Evolutionary conservation across 2,888 invertebrate species (phyloP), one percentile per base, ranked within the genome.

Genomic region (Cephus pygmeus): DNA sequence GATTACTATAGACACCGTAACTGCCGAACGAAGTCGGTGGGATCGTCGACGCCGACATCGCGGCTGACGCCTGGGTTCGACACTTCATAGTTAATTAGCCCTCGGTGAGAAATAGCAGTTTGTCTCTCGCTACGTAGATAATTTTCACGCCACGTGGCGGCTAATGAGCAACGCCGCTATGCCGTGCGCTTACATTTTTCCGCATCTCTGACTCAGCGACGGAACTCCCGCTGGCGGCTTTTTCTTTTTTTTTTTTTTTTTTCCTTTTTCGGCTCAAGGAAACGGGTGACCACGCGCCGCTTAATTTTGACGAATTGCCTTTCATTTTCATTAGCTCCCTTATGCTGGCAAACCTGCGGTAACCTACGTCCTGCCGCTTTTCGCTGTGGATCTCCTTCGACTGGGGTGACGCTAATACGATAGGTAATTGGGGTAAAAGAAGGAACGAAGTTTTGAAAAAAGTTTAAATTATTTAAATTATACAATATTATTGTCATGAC

Each of bases 81-180:
- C 86, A 83, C 86, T 87, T 85, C 82, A 85, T 84, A 86, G 87
- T 85, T 88, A 88, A 89, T 89, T 88, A 88, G 88, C 85, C 85
- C 83, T 84, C 86, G 82, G 83, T 83, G 85, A 85, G 84, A 86
- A 86, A 86, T 83, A 80, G 82, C 82, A 82, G 83, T 82, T 81
- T 84, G 78, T 84, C 85, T 81, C 84, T 84, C 81, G 79, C 83
- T 79, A 83, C 84, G 84, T 83, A 85, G 87, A 88, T 88, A 88
- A 88, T 88, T 88, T 87, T 83, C 82, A 81, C 84, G 88, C 87
- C 88, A 88, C 88, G 88, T 88, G 89, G 87, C 87, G 86, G 85
- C 87, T 87, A 88, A 88, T 87, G 88, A 87, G 76, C 77, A 75
- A 79, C 78, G 79, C 79, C 75, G 77, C 69, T 23, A 71, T 73